Conservation (phyloP, 2,113 vertebrate species). For the Heloderma charlesbogerti region DNA sequence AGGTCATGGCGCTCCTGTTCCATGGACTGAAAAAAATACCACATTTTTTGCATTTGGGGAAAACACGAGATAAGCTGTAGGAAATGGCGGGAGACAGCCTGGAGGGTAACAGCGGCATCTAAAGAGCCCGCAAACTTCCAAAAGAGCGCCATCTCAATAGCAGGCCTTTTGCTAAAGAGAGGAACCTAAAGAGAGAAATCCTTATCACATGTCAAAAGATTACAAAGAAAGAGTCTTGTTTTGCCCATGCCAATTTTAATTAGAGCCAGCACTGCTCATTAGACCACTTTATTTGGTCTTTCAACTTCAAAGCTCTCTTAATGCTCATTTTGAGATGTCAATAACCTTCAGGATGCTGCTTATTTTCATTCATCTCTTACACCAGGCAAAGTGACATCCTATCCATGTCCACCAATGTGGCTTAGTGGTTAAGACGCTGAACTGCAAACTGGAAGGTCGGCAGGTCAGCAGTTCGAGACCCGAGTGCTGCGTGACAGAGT, state of each 20-base stretch:
- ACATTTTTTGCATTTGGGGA: no score
- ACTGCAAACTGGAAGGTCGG: no score
- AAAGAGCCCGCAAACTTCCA: no score
- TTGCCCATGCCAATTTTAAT: constrained; percentile 27
- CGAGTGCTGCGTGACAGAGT: no score
- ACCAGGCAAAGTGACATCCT: not conserved
- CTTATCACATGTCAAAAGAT: not conserved
- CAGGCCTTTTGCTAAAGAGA: not conserved
- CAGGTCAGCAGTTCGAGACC: no score
- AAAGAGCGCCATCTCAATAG: no score
- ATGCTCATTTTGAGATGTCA: not conserved
- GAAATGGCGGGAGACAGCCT: no score
- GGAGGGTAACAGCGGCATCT: no score
- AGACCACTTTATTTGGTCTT: constrained; percentile 11
- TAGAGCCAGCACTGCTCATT: not conserved
- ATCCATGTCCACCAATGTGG: not conserved
- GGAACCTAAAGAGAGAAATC: not conserved
- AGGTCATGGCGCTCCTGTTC: no score
- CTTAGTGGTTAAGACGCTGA: no score
- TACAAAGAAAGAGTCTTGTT: not conserved
- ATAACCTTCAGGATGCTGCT: not conserved
- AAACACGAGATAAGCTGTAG: no score
- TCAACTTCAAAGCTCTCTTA: not conserved
- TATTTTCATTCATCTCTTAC: not conserved
- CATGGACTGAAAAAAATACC: no score